These are phyloP conservation scores for Molothrus aeneus DNA, from an alignment of 2,797 vertebrate species.

Conservation along the genomic window DNA sequence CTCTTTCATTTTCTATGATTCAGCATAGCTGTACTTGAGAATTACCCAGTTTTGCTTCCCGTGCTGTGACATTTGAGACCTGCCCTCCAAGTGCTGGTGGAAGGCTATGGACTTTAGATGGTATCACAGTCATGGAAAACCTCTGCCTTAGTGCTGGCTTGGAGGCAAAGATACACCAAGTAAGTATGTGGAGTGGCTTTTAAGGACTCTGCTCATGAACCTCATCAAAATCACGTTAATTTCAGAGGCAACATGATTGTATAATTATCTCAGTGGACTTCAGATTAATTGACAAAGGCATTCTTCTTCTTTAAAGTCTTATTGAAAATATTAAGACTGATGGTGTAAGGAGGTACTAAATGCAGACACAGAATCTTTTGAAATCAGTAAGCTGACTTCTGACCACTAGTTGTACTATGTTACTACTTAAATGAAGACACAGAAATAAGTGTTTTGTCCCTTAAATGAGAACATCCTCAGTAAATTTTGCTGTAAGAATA, in stretches of 20 bases:
- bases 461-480: neutral
- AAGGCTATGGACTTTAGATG: neutral
- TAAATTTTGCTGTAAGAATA: neutral
- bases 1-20: constrained; percentile 18
- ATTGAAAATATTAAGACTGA: neutral
- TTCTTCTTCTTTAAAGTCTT: neutral
- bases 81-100: rapidly evolving
- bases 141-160: neutral
- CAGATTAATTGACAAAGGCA: neutral
- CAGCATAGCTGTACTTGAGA: neutral
- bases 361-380: neutral
- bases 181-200: neutral
- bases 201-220: neutral
- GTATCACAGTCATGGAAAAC: neutral
- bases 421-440: neutral
- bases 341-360: neutral
- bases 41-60: neutral
- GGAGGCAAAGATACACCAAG: neutral
- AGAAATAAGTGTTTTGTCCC: neutral
- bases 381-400: neutral
- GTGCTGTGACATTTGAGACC: neutral
- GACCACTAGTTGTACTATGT: neutral
- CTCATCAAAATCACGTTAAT: neutral
- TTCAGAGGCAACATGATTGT: neutral
- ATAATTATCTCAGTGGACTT: neutral